Conservation (phyloP, 2,797 vertebrate genomes). For the Xiphophorus birchmanni region DNA sequence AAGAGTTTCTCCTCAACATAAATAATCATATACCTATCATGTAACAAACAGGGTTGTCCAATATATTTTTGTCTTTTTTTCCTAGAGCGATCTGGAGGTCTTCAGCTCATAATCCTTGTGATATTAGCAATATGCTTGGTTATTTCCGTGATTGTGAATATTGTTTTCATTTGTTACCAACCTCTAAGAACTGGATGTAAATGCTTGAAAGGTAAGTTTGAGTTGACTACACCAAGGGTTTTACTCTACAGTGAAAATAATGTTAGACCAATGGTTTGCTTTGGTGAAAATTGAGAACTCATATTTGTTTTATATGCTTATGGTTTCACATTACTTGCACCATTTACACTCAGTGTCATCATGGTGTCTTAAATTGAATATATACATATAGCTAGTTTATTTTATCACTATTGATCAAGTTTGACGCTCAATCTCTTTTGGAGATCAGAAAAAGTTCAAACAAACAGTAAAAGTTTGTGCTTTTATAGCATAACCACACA, state of each 20-base stretch:
- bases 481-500: background rate
- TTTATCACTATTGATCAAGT: background rate
- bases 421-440: background rate
- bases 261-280: background rate
- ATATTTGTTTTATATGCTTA: background rate
- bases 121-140: background rate
- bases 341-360: background rate
- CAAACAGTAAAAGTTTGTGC: background rate
- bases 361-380: background rate
- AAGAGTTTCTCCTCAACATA: background rate
- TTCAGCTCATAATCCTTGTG: background rate
- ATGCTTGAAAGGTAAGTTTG: conserved; percentile 1
- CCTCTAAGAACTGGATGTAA: background rate
- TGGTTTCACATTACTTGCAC: background rate
- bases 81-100: background rate
- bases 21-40: background rate
- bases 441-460: background rate
- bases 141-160: background rate
- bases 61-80: background rate
- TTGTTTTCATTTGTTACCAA: background rate
- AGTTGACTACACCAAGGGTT: background rate
- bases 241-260: background rate
- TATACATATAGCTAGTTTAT: background rate
- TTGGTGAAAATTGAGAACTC: background rate
- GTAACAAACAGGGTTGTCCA: background rate